Evolutionary conservation across 1,140 invertebrate species (phyloP), one percentile per base, ranked within the genome.

Genomic region (Ganaspis sp.): DNA sequence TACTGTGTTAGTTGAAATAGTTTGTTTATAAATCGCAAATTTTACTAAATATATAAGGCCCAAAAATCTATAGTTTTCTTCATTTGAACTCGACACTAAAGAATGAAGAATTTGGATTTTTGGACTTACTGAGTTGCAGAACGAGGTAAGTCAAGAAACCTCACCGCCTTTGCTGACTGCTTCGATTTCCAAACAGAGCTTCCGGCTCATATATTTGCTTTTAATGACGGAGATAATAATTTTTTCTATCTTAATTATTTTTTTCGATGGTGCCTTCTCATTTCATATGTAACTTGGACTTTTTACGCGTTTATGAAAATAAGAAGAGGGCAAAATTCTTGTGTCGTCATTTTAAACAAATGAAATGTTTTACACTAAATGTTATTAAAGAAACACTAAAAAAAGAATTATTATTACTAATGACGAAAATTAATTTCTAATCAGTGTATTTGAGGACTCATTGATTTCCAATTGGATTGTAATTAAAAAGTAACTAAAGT

Each of bases 11-110:
- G 21, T 70, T 40, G 17, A 70, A 70, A 6, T 40, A 70, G 34
- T 70, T 70, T 42, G 17, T 26, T 38, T 83, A 81, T 70, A 58
- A 64, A 64, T 64, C 58, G 12, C 26, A 6, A n/a, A 64, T 34
- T 64, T 2, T 29, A 5, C 23, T 26, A 11, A 64, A n/a, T 12
- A 64, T 29, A 29, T 12, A 29, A 11, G n/a, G 23, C 12, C 29
- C 4, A 26, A 9, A 64, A 64, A 29, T 64, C 12, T 15, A 29
- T 26, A 29, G 4, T 64, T 26, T 12, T 21, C 58, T 34, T 64
- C 58, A 12, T 6, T 29, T 6, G 23, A 5, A 26, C 11, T 26
- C 58, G 58, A n/a, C 58, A 49, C n/a, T 17, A 4, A 64, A 64
- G 15, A 4, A 64, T 64, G 58, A 64, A 12, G 58, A 34, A 29